Percentiles rank a stretch among this genome's conserved stretches.
Evolutionary conservation across 2,113 vertebrate genomes (phyloP).

Genomic region (Peromyscus maniculatus): DNA sequence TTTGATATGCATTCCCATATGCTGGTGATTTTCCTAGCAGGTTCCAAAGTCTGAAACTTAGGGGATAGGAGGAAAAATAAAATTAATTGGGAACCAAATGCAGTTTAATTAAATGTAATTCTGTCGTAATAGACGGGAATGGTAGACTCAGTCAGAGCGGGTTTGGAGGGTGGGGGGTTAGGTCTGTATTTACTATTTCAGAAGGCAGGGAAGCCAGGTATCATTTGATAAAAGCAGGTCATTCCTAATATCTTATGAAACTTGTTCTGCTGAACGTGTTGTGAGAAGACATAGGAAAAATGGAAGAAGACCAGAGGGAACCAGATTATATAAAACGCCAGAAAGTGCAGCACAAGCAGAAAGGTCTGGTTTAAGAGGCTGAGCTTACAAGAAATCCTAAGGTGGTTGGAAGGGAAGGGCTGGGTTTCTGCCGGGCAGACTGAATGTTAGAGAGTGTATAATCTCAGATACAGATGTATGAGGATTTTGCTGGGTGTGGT

Average conservation of each 20-base stretch:
- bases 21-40: slow-evolving; percentile 66
- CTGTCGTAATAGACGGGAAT: background rate
- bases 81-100: slow-evolving; percentile 46
- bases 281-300: slow-evolving; percentile 36
- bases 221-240: slow-evolving; percentile 55
- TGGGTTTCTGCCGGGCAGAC: background rate
- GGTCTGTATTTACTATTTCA: slow-evolving; percentile 34
- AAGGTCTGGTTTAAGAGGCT: background rate
- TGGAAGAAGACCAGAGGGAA: background rate
- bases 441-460: slow-evolving; percentile 11
- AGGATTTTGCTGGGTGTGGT: no score
- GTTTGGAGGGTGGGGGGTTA: background rate
- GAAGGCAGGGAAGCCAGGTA: slow-evolving; percentile 21
- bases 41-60: slow-evolving; percentile 38
- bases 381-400: background rate
- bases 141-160: background rate
- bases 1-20: slow-evolving; percentile 68
- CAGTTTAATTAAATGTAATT: background rate
- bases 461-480: background rate
- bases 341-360: slow-evolving; percentile 8
- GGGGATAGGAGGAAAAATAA: slow-evolving; percentile 61
- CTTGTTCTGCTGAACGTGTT: slow-evolving; percentile 21
- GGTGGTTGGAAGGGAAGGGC: background rate
- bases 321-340: background rate
- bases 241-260: slow-evolving; percentile 41